Conservation (phyloP, 2,113 vertebrate species). For the Mormyrus lacerda region DNA sequence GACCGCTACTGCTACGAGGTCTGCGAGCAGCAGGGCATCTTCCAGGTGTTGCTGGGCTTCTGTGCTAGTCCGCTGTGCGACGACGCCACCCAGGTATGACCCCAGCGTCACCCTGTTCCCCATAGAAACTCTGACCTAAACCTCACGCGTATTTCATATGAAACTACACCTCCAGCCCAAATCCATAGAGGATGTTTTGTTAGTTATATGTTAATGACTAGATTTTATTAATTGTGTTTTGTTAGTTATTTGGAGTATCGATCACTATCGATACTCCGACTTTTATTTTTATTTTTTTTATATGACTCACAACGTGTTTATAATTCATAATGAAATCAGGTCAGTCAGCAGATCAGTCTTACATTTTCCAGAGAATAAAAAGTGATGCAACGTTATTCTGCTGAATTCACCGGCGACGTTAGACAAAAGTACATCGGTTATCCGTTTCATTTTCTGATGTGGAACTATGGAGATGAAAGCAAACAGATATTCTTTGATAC, state of each 20-base stretch:
- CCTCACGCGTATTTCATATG: background rate
- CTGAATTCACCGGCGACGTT: background rate
- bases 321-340: background rate
- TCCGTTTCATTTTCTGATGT: background rate
- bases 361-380: background rate
- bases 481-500: background rate
- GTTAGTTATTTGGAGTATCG: background rate
- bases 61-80: conserved; percentile 76
- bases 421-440: background rate
- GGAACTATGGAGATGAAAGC: too few relatives aligned
- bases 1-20: conserved; percentile 74
- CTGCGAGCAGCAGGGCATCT: conserved; percentile 73
- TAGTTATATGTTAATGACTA: too few relatives aligned
- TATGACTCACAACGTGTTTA: background rate
- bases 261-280: background rate
- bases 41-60: conserved; percentile 75
- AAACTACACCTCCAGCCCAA: background rate
- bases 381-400: background rate
- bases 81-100: conserved; percentile 63
- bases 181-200: background rate
- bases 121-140: background rate
- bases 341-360: background rate
- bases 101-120: background rate
- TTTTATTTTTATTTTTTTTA: background rate
- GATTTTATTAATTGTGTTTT: background rate